Evolutionary conservation across 1,140 invertebrate genomes (phyloP).

Genomic region (Leptestheria dahalacensis): DNA sequence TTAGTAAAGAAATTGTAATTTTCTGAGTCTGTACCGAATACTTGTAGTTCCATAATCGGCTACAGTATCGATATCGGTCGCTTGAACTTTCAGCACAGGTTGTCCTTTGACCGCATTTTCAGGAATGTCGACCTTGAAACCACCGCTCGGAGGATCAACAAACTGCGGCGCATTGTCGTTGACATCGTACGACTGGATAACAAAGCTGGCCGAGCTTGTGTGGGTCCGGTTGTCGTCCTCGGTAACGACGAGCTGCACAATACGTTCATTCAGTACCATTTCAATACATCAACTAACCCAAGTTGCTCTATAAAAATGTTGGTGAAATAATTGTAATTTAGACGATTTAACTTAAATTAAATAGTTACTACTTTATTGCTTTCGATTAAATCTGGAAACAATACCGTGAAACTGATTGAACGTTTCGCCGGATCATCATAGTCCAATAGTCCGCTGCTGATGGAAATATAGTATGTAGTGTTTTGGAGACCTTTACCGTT

Average conservation of each 20-base stretch:
- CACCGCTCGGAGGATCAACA: neutral
- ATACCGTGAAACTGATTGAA: neutral
- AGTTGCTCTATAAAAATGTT: too few species aligned
- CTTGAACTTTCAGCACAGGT: neutral
- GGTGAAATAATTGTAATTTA: too few species aligned
- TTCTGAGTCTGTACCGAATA: neutral
- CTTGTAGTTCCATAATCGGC: neutral
- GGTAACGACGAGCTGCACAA: neutral
- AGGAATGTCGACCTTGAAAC: neutral
- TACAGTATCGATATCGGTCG: neutral
- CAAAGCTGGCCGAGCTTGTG: neutral
- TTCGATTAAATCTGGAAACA: neutral
- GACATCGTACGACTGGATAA: neutral
- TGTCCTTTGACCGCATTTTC: neutral
- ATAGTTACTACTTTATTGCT: neutral
- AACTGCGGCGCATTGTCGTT: slow-evolving; percentile 6
- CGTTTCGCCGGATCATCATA: neutral
- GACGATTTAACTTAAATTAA: too few species aligned
- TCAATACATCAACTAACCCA: too few species aligned
- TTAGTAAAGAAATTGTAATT: too few species aligned
- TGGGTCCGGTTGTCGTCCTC: neutral
- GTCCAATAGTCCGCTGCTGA: neutral
- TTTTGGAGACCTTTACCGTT: neutral
- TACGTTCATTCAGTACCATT: too few species aligned
- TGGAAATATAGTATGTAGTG: neutral